Percentiles rank a stretch among this genome's conserved stretches.
Evolutionary conservation across 2,113 vertebrate genomes (phyloP).

Genomic region (Scolopax mira): DNA sequence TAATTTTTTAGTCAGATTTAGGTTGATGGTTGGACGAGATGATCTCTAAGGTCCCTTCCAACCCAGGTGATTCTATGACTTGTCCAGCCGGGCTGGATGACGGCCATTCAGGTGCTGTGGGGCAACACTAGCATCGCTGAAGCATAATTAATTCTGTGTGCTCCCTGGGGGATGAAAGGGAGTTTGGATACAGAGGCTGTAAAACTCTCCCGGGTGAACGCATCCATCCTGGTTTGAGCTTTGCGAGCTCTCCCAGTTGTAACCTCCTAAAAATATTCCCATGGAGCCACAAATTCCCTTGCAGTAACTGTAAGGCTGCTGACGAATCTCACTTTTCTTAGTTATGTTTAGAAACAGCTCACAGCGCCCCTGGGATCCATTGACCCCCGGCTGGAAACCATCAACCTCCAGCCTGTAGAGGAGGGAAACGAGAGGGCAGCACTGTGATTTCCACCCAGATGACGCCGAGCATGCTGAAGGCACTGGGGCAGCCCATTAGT

Average conservation of each 20-base stretch:
- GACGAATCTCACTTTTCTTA: constrained; percentile 9
- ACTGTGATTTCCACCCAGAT: not conserved
- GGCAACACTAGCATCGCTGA: not conserved
- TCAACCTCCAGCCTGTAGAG: not conserved
- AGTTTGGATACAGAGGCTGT: not conserved
- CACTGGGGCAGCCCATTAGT: not conserved
- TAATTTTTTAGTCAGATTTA: no score
- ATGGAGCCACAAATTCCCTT: constrained; percentile 22
- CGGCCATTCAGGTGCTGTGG: not conserved
- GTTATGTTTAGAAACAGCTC: constrained; percentile 12
- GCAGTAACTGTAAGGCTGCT: not conserved
- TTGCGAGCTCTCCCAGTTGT: not conserved
- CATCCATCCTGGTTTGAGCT: constrained; percentile 23
- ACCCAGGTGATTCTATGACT: not conserved
- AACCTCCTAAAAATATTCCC: constrained; percentile 42
- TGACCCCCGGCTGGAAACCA: not conserved
- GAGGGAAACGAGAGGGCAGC: not conserved
- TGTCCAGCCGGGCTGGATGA: not conserved
- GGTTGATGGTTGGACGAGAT: no score
- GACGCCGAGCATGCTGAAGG: not conserved
- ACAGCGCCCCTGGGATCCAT: not conserved
- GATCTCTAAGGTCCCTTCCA: no score
- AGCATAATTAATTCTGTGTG: not conserved
- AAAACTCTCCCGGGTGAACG: not conserved
- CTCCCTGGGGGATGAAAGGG: not conserved